Evolutionary conservation across 2,113 vertebrate genomes (phyloP).

Genomic region (Laterallus jamaicensis): DNA sequence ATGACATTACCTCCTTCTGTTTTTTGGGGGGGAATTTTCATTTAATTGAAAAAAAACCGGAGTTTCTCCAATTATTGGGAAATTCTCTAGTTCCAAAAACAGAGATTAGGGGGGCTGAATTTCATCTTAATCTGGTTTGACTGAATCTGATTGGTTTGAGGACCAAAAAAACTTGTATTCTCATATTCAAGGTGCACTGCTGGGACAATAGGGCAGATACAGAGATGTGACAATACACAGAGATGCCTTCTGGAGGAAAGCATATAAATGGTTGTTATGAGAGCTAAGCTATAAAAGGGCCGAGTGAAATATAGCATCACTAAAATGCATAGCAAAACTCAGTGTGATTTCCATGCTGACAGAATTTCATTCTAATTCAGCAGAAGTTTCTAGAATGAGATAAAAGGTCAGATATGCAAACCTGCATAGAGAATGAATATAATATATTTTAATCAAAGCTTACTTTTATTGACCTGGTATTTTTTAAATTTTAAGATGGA

Average conservation of each 20-base stretch:
- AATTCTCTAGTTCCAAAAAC: not conserved
- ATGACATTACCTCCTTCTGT: not conserved
- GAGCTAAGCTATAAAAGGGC: not conserved
- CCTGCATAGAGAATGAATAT: not conserved
- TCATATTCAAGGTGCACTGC: not conserved
- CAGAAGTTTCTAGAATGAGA: constrained; percentile 7
- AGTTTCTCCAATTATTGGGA: not conserved
- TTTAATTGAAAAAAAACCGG: not conserved
- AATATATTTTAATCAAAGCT: not conserved
- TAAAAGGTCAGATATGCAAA: constrained; percentile 43
- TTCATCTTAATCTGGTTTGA: not conserved
- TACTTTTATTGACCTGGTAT: not conserved
- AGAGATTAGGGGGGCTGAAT: not conserved
- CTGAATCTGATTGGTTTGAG: not conserved
- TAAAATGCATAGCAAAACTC: constrained; percentile 29
- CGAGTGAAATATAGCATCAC: constrained; percentile 37
- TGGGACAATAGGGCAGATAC: not conserved
- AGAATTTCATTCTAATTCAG: constrained; percentile 33
- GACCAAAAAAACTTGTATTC: not conserved
- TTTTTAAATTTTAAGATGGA: not conserved
- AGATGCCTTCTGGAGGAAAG: not conserved
- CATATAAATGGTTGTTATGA: not conserved
- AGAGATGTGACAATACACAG: not conserved
- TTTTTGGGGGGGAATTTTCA: not conserved
- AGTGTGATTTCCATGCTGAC: constrained; percentile 1